phyloP scores from a whole-genome alignment of 1,140 invertebrate species.

The Ostrea edulis region DNA sequence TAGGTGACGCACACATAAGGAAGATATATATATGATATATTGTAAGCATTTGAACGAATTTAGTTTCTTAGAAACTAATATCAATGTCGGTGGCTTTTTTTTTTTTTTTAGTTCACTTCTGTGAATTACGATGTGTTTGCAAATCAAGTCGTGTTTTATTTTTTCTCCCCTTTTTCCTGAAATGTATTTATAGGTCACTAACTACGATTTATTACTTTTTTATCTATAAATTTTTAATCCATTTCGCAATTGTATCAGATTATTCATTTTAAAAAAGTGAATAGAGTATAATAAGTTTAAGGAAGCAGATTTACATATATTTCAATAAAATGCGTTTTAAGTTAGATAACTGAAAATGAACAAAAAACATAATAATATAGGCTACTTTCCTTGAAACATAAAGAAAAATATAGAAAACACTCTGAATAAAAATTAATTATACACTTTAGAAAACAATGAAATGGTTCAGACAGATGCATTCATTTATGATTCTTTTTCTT shows the following conservation, averaged over 20 bases:
- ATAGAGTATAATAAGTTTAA: neutral
- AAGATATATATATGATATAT: no score
- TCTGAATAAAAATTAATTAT: no score
- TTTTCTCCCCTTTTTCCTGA: neutral
- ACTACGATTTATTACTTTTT: neutral
- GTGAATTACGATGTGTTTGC: neutral
- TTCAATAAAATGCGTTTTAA: neutral
- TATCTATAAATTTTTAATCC: neutral
- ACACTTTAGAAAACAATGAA: no score
- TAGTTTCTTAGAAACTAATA: no score
- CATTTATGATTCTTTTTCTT: no score
- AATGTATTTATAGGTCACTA: neutral
- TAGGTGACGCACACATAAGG: no score
- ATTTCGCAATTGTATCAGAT: constrained; percentile 5
- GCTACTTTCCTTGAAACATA: neutral
- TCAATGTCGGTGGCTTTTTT: neutral
- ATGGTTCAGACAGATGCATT: no score
- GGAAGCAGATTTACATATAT: constrained; percentile 14
- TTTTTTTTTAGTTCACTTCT: neutral
- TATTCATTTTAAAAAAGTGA: neutral
- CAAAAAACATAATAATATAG: neutral
- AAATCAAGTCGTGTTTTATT: neutral
- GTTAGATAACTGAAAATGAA: neutral
- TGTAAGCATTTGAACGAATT: no score
- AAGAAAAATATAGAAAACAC: neutral